Evolutionary conservation across 1,140 invertebrate species (phyloP).

Genomic region (Antheraea mylitta): DNA sequence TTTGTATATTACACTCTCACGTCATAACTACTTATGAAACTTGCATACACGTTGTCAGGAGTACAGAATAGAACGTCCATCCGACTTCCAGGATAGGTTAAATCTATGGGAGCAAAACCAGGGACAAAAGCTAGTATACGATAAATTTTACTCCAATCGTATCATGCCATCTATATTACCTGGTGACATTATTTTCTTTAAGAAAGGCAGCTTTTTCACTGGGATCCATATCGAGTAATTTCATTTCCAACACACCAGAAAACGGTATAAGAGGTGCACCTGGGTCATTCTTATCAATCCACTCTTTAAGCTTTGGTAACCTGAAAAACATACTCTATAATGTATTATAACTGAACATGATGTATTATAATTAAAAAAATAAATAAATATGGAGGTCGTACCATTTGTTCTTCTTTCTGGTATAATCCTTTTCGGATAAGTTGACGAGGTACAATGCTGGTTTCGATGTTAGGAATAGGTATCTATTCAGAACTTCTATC

Average conservation of each 20-base stretch:
- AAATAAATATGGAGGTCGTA: slow-evolving; percentile 48
- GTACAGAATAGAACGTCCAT: too few species aligned
- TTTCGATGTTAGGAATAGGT: slow-evolving; percentile 98
- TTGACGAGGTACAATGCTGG: slow-evolving; percentile 99
- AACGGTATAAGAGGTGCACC: slow-evolving; percentile 96
- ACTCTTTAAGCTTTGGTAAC: slow-evolving; percentile 99
- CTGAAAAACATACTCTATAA: slow-evolving; percentile 72
- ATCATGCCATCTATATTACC: slow-evolving; percentile 77
- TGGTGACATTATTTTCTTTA: slow-evolving; percentile 89
- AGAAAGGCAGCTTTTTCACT: slow-evolving; percentile 86
- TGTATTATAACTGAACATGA: not conserved
- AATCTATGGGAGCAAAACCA: too few species aligned
- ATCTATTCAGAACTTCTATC: slow-evolving; percentile 98
- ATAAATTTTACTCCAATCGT: too few species aligned
- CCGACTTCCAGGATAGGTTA: too few species aligned
- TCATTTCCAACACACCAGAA: slow-evolving; percentile 94
- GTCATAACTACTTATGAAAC: too few species aligned
- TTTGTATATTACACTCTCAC: too few species aligned
- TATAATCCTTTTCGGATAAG: slow-evolving; percentile 98
- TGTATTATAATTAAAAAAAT: not conserved
- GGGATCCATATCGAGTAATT: slow-evolving; percentile 93
- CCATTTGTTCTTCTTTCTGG: slow-evolving; percentile 99
- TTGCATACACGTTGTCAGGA: too few species aligned
- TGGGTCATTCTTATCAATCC: slow-evolving; percentile 98
- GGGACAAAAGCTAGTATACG: too few species aligned